phyloP scores from a whole-genome alignment of 2,113 vertebrate genomes.

The Motacilla tschutschensis region DNA sequence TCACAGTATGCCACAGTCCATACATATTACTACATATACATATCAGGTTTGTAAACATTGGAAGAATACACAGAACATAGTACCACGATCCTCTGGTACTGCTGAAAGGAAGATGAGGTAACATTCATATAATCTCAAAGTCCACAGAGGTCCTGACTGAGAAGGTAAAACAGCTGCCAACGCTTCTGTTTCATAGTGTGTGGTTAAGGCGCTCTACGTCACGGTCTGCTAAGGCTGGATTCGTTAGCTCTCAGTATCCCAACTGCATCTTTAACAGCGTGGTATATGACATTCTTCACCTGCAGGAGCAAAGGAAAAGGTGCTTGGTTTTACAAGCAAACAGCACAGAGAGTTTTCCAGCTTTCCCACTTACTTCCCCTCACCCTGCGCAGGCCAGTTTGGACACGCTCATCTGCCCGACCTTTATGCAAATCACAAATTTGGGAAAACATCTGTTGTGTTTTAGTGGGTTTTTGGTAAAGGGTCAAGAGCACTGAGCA shows the following conservation, averaged over 20 bases:
- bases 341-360: rapidly evolving
- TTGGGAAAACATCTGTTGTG: rapidly evolving
- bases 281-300: constrained; percentile 85
- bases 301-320: not conserved
- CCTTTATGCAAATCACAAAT: not conserved
- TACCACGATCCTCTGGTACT: constrained; percentile 66
- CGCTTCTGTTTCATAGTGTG: constrained; percentile 47
- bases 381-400: rapidly evolving
- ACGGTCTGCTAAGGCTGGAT: constrained; percentile 67
- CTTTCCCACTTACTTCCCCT: not conserved
- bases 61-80: constrained; percentile 74
- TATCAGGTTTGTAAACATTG: constrained; percentile 78
- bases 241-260: constrained; percentile 78
- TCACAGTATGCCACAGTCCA: constrained; percentile 71
- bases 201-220: constrained; percentile 38
- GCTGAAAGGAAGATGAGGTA: constrained; percentile 77
- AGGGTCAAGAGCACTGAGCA: not conserved
- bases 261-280: constrained; percentile 80
- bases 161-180: constrained; percentile 73
- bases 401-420: rapidly evolving
- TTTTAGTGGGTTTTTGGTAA: not conserved
- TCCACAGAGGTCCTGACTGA: constrained; percentile 75
- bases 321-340: not conserved
- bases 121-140: constrained; percentile 72
- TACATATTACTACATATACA: constrained; percentile 75